A percentile compares a stretch with the other conserved stretches of the same genome.
Conservation (phyloP, 2,113 vertebrate species). For the Entomyzon cyanotis region DNA sequence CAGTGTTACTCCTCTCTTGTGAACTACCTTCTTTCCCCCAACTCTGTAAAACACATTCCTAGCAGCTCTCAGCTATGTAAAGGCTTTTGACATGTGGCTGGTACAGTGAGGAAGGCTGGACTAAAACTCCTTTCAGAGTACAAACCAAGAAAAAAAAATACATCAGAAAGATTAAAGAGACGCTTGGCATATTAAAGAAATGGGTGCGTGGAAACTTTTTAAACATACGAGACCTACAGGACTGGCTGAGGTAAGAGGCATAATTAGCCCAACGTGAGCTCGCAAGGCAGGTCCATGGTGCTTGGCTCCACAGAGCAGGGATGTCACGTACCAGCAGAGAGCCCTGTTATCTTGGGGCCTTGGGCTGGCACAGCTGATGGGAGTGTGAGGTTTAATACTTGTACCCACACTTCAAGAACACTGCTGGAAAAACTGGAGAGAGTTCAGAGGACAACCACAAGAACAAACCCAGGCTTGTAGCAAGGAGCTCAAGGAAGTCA, state of each 20-base stretch:
- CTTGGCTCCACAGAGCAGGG: neutral
- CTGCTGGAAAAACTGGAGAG: slow-evolving; percentile 49
- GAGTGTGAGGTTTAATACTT: slow-evolving; percentile 10
- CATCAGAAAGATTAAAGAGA: slow-evolving; percentile 36
- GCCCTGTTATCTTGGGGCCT: slow-evolving; percentile 32
- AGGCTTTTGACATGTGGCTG: neutral
- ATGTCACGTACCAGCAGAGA: slow-evolving; percentile 37
- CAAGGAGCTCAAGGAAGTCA: slow-evolving; percentile 50
- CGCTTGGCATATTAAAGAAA: neutral
- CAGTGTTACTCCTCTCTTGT: neutral
- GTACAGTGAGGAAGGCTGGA: neutral
- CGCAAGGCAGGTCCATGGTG: neutral
- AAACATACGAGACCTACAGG: neutral
- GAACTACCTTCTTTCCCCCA: neutral
- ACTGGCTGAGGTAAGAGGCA: slow-evolving; percentile 10
- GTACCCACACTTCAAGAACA: slow-evolving; percentile 25
- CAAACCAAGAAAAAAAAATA: neutral
- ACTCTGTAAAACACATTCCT: neutral
- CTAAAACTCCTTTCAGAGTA: neutral
- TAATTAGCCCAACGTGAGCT: slow-evolving; percentile 21
- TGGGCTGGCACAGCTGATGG: neutral
- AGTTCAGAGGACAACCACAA: slow-evolving; percentile 48
- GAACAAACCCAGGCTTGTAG: slow-evolving; percentile 57
- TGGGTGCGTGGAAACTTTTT: slow-evolving; percentile 9
- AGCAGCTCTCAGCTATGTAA: neutral